Percentiles rank a stretch among this genome's conserved stretches.
Conservation (phyloP, 2,113 vertebrate species). For the Neopipo cinnamomea region DNA sequence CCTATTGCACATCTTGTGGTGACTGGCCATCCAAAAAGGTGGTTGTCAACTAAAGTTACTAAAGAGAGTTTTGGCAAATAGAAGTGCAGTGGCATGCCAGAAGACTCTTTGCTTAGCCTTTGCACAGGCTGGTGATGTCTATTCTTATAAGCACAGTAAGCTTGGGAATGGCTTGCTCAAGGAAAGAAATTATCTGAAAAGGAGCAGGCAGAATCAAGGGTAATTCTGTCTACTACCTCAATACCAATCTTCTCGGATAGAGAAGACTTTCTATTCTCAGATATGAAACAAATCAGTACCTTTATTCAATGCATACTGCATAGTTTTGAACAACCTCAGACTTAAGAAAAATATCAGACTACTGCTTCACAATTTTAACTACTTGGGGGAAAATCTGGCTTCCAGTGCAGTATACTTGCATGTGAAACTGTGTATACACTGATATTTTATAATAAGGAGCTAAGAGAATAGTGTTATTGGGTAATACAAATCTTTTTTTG, state of each 20-base stretch:
- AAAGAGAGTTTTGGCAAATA: neutral
- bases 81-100: neutral
- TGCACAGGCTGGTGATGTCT: fast-evolving
- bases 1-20: neutral
- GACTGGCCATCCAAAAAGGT: neutral
- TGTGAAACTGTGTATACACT: neutral
- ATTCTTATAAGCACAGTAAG: neutral
- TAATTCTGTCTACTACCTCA: neutral
- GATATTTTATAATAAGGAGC: neutral
- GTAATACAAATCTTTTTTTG: neutral
- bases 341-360: neutral
- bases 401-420: neutral
- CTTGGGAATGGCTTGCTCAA: neutral
- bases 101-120: neutral
- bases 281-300: neutral
- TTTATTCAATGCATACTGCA: neutral
- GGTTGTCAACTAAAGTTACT: neutral
- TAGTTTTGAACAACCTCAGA: neutral
- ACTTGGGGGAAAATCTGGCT: neutral
- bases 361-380: neutral
- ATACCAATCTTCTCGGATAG: neutral
- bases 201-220: neutral
- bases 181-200: neutral
- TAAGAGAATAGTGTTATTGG: neutral
- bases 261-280: neutral